phyloP scores from a whole-genome alignment of 1,140 invertebrate species.

The Maconellicoccus hirsutus region DNA sequence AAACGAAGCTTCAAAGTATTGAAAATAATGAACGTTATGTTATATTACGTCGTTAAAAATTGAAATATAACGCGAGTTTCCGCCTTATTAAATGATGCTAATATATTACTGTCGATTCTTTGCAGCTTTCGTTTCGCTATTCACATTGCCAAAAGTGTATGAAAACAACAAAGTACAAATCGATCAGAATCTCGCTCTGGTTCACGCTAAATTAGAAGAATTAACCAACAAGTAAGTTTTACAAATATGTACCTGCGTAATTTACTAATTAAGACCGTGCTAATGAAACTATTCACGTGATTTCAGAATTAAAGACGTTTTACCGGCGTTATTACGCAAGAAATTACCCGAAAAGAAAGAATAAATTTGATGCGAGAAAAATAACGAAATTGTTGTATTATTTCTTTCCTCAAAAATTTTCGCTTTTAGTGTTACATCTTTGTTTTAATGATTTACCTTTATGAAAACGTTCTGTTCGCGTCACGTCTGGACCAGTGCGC shows the following conservation, averaged over 20 bases:
- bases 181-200: conserved; percentile 82
- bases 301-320: conserved; percentile 14
- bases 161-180: conserved; percentile 96
- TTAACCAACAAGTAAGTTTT: conserved; percentile 67
- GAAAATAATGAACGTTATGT: too few relatives aligned
- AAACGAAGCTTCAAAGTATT: too few relatives aligned
- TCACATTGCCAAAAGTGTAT: conserved; percentile 93
- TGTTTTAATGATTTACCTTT: neutral
- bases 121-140: conserved; percentile 79
- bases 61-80: too few relatives aligned
- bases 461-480: neutral
- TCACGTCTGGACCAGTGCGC: neutral
- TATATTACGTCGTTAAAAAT: too few relatives aligned
- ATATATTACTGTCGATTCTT: too few relatives aligned
- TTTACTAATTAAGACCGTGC: neutral
- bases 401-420: neutral
- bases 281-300: neutral
- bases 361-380: neutral
- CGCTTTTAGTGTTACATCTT: neutral
- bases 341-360: conserved; percentile 15
- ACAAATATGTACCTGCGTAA: neutral
- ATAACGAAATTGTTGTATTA: neutral
- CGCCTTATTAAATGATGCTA: neutral
- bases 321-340: neutral
- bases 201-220: conserved; percentile 75